Evolutionary conservation across 2,113 vertebrate genomes (phyloP), one percentile per base, ranked within the genome.

Genomic region (Datnioides undecimradiatus): DNA sequence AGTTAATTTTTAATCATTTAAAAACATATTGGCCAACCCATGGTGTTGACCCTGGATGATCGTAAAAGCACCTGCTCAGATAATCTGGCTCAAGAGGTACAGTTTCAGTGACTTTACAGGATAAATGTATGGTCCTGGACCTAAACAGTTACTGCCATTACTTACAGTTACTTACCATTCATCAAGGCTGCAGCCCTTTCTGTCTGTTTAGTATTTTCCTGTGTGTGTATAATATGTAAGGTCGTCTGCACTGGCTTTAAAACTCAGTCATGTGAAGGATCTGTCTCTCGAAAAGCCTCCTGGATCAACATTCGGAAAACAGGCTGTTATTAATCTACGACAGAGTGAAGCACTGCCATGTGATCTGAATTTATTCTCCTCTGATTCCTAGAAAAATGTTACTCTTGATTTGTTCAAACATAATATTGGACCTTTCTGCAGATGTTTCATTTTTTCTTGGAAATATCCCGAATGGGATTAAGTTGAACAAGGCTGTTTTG

Each of bases 331-430:
- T 79, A 67, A 88, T 88, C 83, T 58, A 8, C 17, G 82, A 73
- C n/a, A 16, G 66, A 83, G 54, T 75, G 79, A 84, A 60, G 41
- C 49, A 0, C 64, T 80, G 46, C 55, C 64, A 83, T 80, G 55
- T 67, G 71, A 79, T 64, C n/a, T 75, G 76, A 76, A 86, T 90
- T 76, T 87, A 64, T 84, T 80, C 76, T 82, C 78, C 29, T 38
- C 41, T 11, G 54, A 25, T 82, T 84, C 79, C 46, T 75, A 57
- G 73, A 87, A 79, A 21, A 85, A 67, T 48, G 25, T 40, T 10
- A 5, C 38, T 41, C 59, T 40, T 74, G 46, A 65, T 74, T 76
- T 86, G 74, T 77, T 83, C 43, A 65, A 64, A 86, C 27, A 31
- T 70, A 71, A 34, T 25, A 31, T n/a, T 64, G 73, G 85, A 23